A percentile compares a stretch with the other conserved stretches of the same genome.
phyloP scores from a whole-genome alignment of 1,140 invertebrate genomes.

The Hormaphis cornu region DNA sequence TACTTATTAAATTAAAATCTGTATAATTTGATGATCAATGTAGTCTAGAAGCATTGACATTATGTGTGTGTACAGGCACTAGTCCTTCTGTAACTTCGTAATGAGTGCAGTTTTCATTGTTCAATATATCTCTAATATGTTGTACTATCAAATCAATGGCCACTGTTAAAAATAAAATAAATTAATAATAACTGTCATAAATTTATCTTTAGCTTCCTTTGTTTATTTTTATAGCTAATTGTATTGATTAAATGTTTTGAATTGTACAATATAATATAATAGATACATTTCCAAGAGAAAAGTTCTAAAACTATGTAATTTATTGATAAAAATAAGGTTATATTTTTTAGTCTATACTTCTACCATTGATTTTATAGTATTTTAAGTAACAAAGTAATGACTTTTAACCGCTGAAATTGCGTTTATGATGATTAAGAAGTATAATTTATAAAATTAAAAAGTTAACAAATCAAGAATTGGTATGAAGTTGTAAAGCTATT shows the following conservation, averaged over 20 bases:
- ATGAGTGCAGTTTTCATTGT: slow-evolving; percentile 39
- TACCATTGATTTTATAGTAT: neutral
- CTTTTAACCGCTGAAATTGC: too few species aligned
- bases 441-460: too few species aligned
- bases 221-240: too few species aligned
- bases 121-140: slow-evolving; percentile 75
- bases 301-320: neutral
- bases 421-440: too few species aligned
- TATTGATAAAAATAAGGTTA: too few species aligned
- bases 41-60: slow-evolving; percentile 23
- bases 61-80: neutral
- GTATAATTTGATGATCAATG: slow-evolving; percentile 3
- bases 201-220: too few species aligned
- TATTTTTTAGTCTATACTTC: neutral
- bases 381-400: neutral
- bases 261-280: slow-evolving; percentile 12
- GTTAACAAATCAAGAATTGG: neutral
- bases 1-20: too few species aligned
- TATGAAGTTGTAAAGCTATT: neutral
- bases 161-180: slow-evolving; percentile 53
- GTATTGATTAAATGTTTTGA: neutral
- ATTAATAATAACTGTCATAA: slow-evolving; percentile 22
- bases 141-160: slow-evolving; percentile 91
- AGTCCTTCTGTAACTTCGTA: slow-evolving; percentile 9
- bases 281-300: neutral